phyloP scores from a whole-genome alignment of 2,888 invertebrate genomes.

The Dione vanillae region DNA sequence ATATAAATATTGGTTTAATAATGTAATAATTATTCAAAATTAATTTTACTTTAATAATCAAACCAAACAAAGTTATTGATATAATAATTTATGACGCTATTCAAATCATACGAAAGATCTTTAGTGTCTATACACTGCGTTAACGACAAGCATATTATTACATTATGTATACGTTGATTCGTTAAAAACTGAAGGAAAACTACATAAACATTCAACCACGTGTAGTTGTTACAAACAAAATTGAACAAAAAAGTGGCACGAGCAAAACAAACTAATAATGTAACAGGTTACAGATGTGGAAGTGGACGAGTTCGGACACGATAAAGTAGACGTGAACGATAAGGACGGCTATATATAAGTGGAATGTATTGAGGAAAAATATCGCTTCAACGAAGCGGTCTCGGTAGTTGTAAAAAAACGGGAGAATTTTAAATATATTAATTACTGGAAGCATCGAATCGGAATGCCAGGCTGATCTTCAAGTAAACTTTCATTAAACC shows the following conservation, averaged over 20 bases:
- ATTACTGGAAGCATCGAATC: slow-evolving; percentile 41
- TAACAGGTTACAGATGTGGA: slow-evolving; percentile 38
- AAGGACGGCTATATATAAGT: slow-evolving; percentile 54
- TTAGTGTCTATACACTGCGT: too few relatives aligned
- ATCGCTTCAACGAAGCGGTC: slow-evolving; percentile 48
- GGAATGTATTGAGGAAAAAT: slow-evolving; percentile 72
- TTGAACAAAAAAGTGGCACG: background rate
- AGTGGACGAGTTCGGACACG: slow-evolving; percentile 40
- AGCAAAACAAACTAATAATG: slow-evolving; percentile 18
- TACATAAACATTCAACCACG: background rate
- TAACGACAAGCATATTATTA: too few relatives aligned
- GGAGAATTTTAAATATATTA: slow-evolving; percentile 46
- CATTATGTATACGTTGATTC: too few relatives aligned
- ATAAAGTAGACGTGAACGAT: slow-evolving; percentile 48
- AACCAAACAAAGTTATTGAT: background rate
- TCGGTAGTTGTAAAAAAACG: slow-evolving; percentile 52
- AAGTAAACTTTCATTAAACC: background rate
- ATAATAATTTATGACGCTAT: background rate
- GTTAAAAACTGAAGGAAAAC: background rate
- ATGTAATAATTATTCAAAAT: too few relatives aligned
- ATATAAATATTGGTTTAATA: background rate
- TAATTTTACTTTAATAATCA: background rate
- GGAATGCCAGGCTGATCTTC: slow-evolving; percentile 19
- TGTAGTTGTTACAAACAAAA: slow-evolving; percentile 11
- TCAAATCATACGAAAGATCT: background rate